phyloP scores from a whole-genome alignment of 2,113 vertebrate genomes.

The Coracopsis vasa region DNA sequence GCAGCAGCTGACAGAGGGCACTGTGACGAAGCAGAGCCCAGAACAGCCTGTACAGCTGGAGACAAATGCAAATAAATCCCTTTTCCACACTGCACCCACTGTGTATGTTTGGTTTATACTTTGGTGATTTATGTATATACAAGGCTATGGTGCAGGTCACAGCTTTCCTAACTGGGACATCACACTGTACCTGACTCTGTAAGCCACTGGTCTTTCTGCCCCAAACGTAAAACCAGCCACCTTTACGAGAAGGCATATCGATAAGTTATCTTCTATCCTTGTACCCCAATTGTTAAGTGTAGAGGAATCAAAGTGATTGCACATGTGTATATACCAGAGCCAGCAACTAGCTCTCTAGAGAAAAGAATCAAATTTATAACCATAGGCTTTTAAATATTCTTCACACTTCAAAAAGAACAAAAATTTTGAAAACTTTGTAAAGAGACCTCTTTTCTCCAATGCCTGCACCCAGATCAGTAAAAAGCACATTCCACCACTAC shows the following conservation, averaged over 20 bases:
- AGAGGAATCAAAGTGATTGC: neutral
- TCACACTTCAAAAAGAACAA: neutral
- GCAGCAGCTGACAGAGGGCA: neutral
- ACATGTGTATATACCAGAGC: neutral
- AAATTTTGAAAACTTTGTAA: neutral
- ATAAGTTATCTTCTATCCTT: neutral
- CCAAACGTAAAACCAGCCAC: neutral
- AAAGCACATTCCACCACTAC: neutral
- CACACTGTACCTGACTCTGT: neutral
- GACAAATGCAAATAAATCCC: slow-evolving; percentile 31
- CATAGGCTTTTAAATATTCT: neutral
- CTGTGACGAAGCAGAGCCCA: neutral
- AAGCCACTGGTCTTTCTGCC: neutral
- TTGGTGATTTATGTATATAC: neutral
- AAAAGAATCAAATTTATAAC: neutral
- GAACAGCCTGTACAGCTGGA: neutral
- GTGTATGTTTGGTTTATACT: slow-evolving; percentile 8
- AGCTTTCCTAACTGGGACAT: neutral
- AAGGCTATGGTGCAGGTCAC: neutral
- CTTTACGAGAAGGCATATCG: neutral
- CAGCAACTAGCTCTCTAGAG: neutral
- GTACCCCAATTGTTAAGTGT: neutral
- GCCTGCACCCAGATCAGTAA: neutral
- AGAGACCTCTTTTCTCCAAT: neutral
- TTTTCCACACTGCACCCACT: neutral